Conservation (phyloP, 2,797 vertebrate genomes). For the Brachymystax lenok region DNA sequence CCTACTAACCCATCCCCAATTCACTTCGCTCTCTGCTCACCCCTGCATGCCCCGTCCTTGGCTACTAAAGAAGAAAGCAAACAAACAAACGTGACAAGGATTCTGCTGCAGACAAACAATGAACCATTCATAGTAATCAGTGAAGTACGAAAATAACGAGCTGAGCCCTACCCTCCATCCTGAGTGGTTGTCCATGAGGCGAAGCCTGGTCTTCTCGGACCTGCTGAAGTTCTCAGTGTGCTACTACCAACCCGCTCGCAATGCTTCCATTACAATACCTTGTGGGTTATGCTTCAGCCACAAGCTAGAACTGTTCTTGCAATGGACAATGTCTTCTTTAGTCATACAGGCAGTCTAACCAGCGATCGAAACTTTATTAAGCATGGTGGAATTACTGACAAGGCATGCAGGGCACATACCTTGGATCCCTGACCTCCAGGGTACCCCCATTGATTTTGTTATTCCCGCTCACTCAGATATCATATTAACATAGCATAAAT, state of each 20-base stretch:
- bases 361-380: too few species aligned
- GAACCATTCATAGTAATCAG: slow-evolving; percentile 61
- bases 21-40: background rate
- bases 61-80: slow-evolving; percentile 1
- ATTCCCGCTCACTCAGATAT: too few species aligned
- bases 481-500: too few species aligned
- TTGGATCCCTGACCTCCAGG: too few species aligned
- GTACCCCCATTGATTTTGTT: too few species aligned
- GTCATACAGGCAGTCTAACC: background rate
- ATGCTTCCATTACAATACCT: background rate
- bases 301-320: background rate
- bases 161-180: slow-evolving; percentile 40
- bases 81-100: slow-evolving; percentile 29
- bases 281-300: background rate
- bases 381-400: too few species aligned
- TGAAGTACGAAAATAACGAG: slow-evolving; percentile 79
- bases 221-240: slow-evolving; percentile 17
- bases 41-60: slow-evolving; percentile 10
- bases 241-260: background rate
- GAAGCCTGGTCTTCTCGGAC: slow-evolving; percentile 18
- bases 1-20: background rate
- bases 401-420: too few species aligned
- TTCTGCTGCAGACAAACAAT: slow-evolving; percentile 51
- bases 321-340: background rate
- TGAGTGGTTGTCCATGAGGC: background rate